These are phyloP conservation scores for Limnodromus scolopaceus DNA, from an alignment of 2,797 vertebrate genomes.

Conservation along the genomic window DNA sequence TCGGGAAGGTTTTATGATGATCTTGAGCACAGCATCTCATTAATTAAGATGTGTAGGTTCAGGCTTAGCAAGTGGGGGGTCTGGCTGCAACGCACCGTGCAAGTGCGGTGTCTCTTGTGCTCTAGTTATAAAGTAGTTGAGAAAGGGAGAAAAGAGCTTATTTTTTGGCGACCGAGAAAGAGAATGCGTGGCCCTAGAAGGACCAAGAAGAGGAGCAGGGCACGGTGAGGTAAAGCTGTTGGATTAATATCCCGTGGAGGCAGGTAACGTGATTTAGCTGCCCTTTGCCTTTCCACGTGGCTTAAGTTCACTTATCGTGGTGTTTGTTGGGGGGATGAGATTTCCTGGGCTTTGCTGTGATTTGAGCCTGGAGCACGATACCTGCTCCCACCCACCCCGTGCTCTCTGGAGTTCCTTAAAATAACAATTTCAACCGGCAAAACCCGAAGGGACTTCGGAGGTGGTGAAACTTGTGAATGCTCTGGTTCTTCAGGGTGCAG, in stretches of 20 bases:
- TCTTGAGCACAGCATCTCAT: rapidly evolving
- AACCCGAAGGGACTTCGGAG: neutral
- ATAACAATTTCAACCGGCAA: neutral
- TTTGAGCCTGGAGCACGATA: rapidly evolving
- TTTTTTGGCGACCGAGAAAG: neutral
- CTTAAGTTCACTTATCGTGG: rapidly evolving
- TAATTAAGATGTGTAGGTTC: rapidly evolving
- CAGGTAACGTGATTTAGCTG: neutral
- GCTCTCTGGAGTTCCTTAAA: neutral
- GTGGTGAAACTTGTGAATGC: neutral
- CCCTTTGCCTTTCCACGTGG: rapidly evolving
- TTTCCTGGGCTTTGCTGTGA: neutral
- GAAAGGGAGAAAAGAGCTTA: neutral
- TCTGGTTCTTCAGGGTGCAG: neutral
- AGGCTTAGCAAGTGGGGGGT: neutral
- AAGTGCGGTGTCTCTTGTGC: rapidly evolving
- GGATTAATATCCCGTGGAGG: neutral
- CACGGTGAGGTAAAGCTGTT: neutral
- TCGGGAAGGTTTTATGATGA: rapidly evolving
- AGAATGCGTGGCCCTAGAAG: rapidly evolving
- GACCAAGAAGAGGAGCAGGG: neutral
- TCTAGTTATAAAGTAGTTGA: neutral
- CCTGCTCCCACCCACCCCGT: rapidly evolving
- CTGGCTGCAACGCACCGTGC: neutral
- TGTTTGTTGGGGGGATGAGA: neutral